Conservation (phyloP, 2,797 vertebrate species). For the Hylomyscus alleni region DNA sequence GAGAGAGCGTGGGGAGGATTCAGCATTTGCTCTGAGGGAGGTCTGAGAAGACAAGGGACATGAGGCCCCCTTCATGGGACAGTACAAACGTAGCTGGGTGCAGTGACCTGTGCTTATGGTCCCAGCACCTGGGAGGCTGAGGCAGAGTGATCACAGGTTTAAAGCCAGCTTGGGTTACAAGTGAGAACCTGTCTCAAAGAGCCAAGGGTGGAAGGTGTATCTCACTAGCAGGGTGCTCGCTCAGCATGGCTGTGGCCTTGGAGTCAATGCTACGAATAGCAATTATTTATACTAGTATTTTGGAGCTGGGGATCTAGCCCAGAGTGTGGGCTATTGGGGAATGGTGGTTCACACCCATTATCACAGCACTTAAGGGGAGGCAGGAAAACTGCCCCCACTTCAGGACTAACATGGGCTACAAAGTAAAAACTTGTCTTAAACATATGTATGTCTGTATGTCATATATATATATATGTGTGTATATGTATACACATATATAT, state of each 20-base stretch:
- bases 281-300: neutral
- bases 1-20: neutral
- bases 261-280: neutral
- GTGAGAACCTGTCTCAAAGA: neutral
- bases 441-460: neutral
- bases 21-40: too few species aligned
- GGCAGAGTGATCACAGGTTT: neutral
- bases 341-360: neutral
- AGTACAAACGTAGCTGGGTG: neutral
- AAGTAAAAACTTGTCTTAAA: neutral
- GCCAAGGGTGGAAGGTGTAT: too few species aligned
- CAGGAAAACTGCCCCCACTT: neutral
- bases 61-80: too few species aligned
- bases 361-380: neutral
- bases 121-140: neutral
- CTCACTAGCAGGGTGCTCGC: too few species aligned
- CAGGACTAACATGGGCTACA: neutral
- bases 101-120: neutral
- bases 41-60: neutral
- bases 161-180: neutral
- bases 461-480: too few species aligned
- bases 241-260: neutral
- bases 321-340: neutral
- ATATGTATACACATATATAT: too few species aligned
- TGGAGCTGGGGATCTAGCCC: neutral